Percentiles rank a stretch among this genome's conserved stretches.
Evolutionary conservation across 2,113 vertebrate species (phyloP).

Genomic region (Phocoena phocoena): DNA sequence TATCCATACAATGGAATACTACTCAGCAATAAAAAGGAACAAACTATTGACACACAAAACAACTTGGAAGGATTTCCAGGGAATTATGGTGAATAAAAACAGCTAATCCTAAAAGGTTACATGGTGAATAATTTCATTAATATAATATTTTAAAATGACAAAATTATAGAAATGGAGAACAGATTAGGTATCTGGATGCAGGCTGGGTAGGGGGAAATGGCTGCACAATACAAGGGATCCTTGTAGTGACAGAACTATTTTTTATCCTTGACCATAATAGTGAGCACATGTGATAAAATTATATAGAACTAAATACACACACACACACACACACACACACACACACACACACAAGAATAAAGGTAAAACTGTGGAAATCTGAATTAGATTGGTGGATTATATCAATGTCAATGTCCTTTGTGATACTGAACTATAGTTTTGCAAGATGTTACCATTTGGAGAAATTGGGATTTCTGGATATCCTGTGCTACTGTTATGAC

Average conservation of each 20-base stretch:
- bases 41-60: neutral
- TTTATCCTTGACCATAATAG: neutral
- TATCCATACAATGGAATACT: neutral
- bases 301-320: neutral
- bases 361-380: neutral
- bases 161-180: neutral
- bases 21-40: neutral
- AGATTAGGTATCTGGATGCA: neutral
- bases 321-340: neutral
- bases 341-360: neutral
- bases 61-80: neutral
- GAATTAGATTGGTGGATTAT: neutral
- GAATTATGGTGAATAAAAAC: neutral
- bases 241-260: neutral
- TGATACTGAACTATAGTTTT: neutral
- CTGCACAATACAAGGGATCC: neutral
- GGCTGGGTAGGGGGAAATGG: neutral
- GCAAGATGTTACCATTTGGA: neutral
- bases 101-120: neutral
- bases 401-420: neutral
- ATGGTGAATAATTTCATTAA: neutral
- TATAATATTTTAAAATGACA: slow-evolving; percentile 11
- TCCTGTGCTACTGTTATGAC: neutral
- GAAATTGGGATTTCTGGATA: neutral
- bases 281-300: neutral